These are phyloP conservation scores for Sialia sialis DNA, from an alignment of 2,113 vertebrate species.

Conservation along the genomic window DNA sequence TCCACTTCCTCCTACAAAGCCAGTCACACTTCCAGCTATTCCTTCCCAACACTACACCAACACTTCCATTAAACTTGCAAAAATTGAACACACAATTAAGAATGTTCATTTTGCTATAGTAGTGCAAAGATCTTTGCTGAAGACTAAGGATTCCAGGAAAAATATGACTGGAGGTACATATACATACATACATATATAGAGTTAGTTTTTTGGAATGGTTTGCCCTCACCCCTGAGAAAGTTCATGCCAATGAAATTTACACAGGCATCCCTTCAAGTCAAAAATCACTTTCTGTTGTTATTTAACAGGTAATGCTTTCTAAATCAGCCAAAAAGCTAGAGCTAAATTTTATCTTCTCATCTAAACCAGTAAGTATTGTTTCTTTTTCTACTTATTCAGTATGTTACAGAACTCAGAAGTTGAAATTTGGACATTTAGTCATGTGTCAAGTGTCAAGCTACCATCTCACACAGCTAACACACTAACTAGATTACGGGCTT, in stretches of 20 bases:
- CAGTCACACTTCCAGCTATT: background rate
- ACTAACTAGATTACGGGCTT: background rate
- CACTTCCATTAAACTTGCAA: background rate
- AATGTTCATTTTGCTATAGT: background rate
- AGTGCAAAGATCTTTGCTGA: background rate
- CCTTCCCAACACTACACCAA: background rate
- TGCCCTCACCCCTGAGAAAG: background rate
- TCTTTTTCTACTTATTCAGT: background rate
- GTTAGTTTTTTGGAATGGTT: background rate
- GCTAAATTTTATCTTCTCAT: background rate
- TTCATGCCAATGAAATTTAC: background rate
- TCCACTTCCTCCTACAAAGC: background rate
- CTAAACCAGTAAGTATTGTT: background rate
- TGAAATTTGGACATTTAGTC: background rate
- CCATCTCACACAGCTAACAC: background rate
- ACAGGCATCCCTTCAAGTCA: background rate
- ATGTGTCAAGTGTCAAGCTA: background rate
- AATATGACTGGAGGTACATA: background rate
- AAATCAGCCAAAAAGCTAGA: background rate
- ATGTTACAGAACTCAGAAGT: background rate
- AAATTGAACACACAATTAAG: background rate
- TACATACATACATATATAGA: fast-evolving
- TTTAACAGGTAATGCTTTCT: background rate
- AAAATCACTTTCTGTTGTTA: background rate
- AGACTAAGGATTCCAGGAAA: background rate